Evolutionary conservation across 2,888 invertebrate species (phyloP).

Genomic region (Drosophila crucigera): DNA sequence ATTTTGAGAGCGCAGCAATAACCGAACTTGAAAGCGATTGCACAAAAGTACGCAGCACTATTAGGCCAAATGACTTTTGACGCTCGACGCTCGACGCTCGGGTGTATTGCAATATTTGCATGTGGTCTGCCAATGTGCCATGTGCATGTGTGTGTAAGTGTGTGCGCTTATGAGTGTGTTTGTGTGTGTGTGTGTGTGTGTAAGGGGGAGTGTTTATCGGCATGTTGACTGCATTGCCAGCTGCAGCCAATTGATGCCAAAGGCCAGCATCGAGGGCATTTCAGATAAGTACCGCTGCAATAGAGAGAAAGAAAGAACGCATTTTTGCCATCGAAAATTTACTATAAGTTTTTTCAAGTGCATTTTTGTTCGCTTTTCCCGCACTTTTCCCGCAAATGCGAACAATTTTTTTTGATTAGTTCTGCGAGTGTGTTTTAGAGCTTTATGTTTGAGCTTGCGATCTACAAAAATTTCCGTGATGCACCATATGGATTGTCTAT

Average conservation of each 20-base stretch:
- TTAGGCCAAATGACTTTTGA: conserved; percentile 72
- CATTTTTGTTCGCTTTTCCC: conserved; percentile 13
- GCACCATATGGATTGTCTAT: background rate
- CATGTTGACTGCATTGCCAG: conserved; percentile 29
- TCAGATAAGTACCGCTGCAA: conserved; percentile 31
- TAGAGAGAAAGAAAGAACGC: conserved; percentile 6
- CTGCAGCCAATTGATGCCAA: conserved; percentile 34
- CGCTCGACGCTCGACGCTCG: conserved; percentile 31
- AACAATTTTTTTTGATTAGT: conserved; percentile 38
- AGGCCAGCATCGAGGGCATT: conserved; percentile 40
- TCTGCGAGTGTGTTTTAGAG: conserved; percentile 3
- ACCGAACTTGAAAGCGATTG: conserved; percentile 65
- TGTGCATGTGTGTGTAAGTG: background rate
- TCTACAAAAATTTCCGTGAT: conserved; percentile 9
- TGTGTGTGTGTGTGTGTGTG: background rate
- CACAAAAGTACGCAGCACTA: conserved; percentile 73
- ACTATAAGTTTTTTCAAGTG: conserved; percentile 36
- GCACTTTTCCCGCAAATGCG: conserved; percentile 22
- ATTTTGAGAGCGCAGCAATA: conserved; percentile 62
- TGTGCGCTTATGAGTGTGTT: background rate
- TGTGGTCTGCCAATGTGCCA: conserved; percentile 21
- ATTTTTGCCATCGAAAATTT: conserved; percentile 33
- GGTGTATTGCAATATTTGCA: conserved; percentile 64
- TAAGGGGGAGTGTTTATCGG: conserved; percentile 52
- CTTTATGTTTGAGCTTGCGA: conserved; percentile 13